Evolutionary conservation across 2,113 vertebrate genomes (phyloP), one percentile per base, ranked within the genome.

Genomic region (Melierax canorus): DNA sequence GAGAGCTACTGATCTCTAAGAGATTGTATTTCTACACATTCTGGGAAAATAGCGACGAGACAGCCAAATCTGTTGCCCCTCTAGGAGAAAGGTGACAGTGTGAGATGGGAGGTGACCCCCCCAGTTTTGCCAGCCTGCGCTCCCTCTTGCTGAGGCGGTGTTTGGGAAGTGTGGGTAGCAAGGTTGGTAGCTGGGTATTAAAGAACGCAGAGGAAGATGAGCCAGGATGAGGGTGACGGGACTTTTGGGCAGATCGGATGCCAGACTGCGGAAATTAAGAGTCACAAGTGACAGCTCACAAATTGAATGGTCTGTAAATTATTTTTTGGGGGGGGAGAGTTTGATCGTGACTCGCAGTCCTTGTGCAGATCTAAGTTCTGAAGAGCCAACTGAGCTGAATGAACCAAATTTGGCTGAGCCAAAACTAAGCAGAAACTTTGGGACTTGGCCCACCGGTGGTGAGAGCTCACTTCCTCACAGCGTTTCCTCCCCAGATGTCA

Each of bases 401-500:
- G 43, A 79, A 36, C 20, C 48, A 48, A 48, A 55, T 67, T 79
- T 91, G 46, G 20, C 77, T 45, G 77, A 95, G 60, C 32, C 92
- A 91, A 88, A 90, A 73, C 29, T 24, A 34, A 91, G 60, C 29
- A 88, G 55, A 88, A 90, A 63, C 32, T 83, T 3, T 38, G 41
- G 53, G 81, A 82, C n/a, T 90, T 10, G 1, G 15, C 45, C 66
- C 53, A 62, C 45, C 23, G 32, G 41, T 5, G 0, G 2, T 41
- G 84, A 88, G 19, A 86, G 24, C 43, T 94, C 64, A 53, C 45
- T 94, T 94, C 73, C 64, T 76, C 66, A 45, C 30, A 82, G 71
- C 30, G 46, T 60, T 89, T 94, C 53, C 73, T 89, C 36, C 48
- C 20, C 91, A 97, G 36, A 85, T 69, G 48, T 80, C 69, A 85